Evolutionary conservation across 2,113 vertebrate genomes (phyloP), one percentile per base, ranked within the genome.

Genomic region (Bagarius yarrelli): DNA sequence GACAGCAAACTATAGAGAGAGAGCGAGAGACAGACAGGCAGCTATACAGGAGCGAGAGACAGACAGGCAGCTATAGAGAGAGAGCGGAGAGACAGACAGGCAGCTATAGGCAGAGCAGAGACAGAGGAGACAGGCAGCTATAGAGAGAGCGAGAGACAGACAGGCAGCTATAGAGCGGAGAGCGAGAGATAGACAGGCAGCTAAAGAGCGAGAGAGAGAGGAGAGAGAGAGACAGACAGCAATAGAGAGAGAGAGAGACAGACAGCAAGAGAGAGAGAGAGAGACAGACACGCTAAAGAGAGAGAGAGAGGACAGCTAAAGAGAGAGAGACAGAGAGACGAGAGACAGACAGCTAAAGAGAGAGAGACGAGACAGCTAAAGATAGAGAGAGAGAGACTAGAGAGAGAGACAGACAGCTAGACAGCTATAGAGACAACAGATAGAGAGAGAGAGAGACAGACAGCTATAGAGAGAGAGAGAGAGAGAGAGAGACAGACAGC

Each of bases 101-200:
- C 0, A 23, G 32, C 3, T 13, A 3, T 0, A 6, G 36, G n/a
- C n/a, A n/a, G n/a, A n/a, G n/a, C n/a, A 44, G 1, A 44, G 3
- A 13, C 9, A 21, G 18, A 36, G 2, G 19, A 34, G 23, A n/a
- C 0, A 21, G 13, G 6, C 36, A 40, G 36, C 6, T 40, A 40
- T 40, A 40, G 6, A 40, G 3, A 6, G 36, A 40, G 36, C 3
- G 36, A 40, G 36, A 40, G 36, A 40, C 3, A 40, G 36, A 40
- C 3, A 40, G 36, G n/a, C n/a, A n/a, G n/a, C n/a, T n/a, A n/a
- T n/a, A n/a, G n/a, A n/a, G n/a, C n/a, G 6, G 3, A 40, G 36
- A 40, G 36, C 3, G 36, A 40, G 36, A 40, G 36, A 40, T 6
- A 40, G 36, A 4, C 6, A 40, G 3, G 6, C 3, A 40, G 3